These are phyloP conservation scores for Holotrichia oblita DNA, from an alignment of 1,140 invertebrate species.

Conservation along the genomic window DNA sequence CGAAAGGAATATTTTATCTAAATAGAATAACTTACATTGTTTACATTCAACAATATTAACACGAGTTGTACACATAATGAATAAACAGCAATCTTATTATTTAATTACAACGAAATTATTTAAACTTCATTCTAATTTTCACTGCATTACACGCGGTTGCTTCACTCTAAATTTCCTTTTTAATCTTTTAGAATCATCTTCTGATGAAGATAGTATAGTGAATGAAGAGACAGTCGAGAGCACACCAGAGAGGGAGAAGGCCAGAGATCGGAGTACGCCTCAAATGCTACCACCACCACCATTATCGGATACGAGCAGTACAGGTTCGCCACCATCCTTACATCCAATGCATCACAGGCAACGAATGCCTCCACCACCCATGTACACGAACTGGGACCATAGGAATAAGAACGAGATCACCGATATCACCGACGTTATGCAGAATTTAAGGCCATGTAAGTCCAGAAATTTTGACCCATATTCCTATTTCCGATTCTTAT, in stretches of 20 bases:
- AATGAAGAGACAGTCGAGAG: constrained; percentile 68
- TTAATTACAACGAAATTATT: too few species aligned
- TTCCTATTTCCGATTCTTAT: background rate
- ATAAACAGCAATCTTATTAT: too few species aligned
- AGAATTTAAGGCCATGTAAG: constrained; percentile 75
- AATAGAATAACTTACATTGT: too few species aligned
- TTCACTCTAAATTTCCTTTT: too few species aligned
- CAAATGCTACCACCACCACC: constrained; percentile 62
- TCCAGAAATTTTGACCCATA: constrained; percentile 43
- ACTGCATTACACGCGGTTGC: too few species aligned
- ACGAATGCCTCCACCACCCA: constrained; percentile 63
- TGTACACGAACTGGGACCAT: constrained; percentile 60
- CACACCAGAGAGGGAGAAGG: constrained; percentile 66
- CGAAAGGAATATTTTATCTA: too few species aligned
- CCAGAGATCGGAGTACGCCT: constrained; percentile 64
- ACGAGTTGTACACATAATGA: too few species aligned
- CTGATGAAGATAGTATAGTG: constrained; percentile 81
- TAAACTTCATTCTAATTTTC: too few species aligned
- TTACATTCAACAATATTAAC: too few species aligned
- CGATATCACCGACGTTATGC: constrained; percentile 72
- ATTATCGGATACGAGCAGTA: constrained; percentile 79
- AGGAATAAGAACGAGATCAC: constrained; percentile 68
- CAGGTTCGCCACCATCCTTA: constrained; percentile 75
- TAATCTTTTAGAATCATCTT: constrained; percentile 80
- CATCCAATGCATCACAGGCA: constrained; percentile 61